phyloP scores from a whole-genome alignment of 2,797 vertebrate genomes.

The Alauda arvensis region DNA sequence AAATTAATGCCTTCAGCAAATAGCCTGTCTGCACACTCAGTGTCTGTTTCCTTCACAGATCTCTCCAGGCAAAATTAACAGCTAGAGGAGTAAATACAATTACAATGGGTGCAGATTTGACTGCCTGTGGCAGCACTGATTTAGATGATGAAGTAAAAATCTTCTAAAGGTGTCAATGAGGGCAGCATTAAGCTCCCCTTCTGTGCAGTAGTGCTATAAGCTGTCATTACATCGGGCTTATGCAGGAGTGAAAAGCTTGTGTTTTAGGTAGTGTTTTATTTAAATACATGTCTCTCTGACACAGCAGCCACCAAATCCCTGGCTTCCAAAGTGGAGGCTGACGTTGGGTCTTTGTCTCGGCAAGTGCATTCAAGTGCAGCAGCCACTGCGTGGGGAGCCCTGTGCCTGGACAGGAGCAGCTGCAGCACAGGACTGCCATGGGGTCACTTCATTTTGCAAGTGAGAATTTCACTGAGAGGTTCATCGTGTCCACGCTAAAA shows the following conservation, averaged over 20 bases:
- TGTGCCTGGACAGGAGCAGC: background rate
- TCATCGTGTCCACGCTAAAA: background rate
- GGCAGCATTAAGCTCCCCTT: background rate
- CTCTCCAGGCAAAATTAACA: slow-evolving; percentile 1
- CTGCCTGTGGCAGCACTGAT: background rate
- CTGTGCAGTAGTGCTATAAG: background rate
- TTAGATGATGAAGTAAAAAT: background rate
- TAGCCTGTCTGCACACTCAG: background rate
- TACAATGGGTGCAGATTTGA: background rate
- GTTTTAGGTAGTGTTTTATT: background rate
- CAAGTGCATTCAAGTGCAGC: slow-evolving; percentile 21
- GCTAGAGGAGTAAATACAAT: background rate
- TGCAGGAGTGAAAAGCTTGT: background rate
- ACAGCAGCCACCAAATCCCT: background rate
- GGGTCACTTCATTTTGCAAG: background rate
- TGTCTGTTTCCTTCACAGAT: background rate
- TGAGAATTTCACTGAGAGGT: background rate
- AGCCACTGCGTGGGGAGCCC: background rate
- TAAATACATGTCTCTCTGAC: background rate
- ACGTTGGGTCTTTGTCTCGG: background rate
- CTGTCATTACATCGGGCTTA: background rate
- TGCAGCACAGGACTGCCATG: background rate
- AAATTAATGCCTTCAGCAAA: slow-evolving; percentile 36
- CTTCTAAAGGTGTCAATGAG: background rate
- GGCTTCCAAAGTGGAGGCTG: background rate